These are phyloP conservation scores for Stigmatopora argus DNA, from an alignment of 2,113 vertebrate species.

Conservation along the genomic window DNA sequence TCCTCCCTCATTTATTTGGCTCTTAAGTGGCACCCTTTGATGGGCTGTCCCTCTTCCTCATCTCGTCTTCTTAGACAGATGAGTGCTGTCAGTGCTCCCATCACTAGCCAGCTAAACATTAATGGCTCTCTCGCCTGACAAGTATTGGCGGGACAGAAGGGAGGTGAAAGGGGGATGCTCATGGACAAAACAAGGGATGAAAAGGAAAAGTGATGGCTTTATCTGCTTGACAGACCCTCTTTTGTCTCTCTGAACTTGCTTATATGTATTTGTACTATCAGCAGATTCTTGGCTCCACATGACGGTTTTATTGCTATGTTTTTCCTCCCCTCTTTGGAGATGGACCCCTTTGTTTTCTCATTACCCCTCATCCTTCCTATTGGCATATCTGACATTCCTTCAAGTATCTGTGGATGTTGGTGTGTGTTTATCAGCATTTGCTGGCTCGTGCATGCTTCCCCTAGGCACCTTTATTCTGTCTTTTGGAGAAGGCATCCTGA, in stretches of 20 bases:
- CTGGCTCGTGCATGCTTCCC: conserved; percentile 29
- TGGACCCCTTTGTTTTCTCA: conserved; percentile 60
- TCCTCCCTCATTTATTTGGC: conserved; percentile 13
- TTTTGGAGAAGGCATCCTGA: conserved; percentile 45
- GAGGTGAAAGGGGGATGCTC: conserved; percentile 61
- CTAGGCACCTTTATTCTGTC: conserved; percentile 21
- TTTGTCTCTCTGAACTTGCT: conserved; percentile 60
- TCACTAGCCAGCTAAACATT: conserved; percentile 70
- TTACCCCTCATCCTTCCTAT: conserved; percentile 62
- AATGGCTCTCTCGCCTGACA: conserved; percentile 61
- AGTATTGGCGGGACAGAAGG: conserved; percentile 48
- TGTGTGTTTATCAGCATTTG: conserved; percentile 16
- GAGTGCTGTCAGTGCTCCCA: conserved; percentile 61
- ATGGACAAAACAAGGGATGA: conserved; percentile 63
- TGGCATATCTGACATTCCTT: conserved; percentile 62
- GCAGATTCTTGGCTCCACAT: conserved; percentile 72
- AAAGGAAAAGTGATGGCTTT: conserved; percentile 64
- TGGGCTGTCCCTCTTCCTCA: conserved; percentile 55
- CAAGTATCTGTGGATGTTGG: conserved; percentile 29
- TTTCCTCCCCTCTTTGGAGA: conserved; percentile 54
- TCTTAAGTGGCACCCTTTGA: conserved; percentile 54
- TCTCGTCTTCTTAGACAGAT: conserved; percentile 64
- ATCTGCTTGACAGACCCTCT: conserved; percentile 63
- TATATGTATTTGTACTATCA: conserved; percentile 73
- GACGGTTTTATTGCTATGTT: conserved; percentile 67